A percentile compares a stretch with the other conserved stretches of the same genome.
These are phyloP conservation scores for Acrobasis repandana DNA, from an alignment of 2,888 invertebrate species.

Conservation along the genomic window DNA sequence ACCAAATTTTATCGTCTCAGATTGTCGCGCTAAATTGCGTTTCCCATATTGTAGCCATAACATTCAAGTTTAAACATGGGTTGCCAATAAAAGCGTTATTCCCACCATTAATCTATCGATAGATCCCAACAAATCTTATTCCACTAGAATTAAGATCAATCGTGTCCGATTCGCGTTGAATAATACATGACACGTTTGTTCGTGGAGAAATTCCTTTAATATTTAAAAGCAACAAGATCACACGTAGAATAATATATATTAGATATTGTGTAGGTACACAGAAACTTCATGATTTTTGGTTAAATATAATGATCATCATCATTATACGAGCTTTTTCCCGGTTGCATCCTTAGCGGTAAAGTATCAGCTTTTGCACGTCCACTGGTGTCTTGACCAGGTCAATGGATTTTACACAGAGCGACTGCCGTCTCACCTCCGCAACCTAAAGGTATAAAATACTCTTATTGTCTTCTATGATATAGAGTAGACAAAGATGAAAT, in stretches of 20 bases:
- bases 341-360: no score
- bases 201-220: constrained; percentile 45
- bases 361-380: no score
- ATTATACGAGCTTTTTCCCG: no score
- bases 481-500: no score
- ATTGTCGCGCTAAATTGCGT: constrained; percentile 22
- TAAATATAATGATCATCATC: no score
- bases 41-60: constrained; percentile 46
- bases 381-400: no score
- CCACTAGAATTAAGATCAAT: constrained; percentile 61
- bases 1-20: constrained; percentile 30
- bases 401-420: no score
- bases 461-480: no score
- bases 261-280: background rate
- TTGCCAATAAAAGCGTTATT: constrained; percentile 49
- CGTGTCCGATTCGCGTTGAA: constrained; percentile 55
- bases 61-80: constrained; percentile 62
- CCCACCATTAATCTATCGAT: constrained; percentile 56
- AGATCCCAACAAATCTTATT: constrained; percentile 70
- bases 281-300: no score
- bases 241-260: constrained; percentile 11
- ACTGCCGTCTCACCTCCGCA: no score
- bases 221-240: constrained; percentile 42
- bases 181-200: constrained; percentile 51
- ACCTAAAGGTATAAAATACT: no score